Percentiles rank a stretch among this genome's conserved stretches.
Conservation (phyloP, 2,888 invertebrate species). For the Ischnus inquisitorius region DNA sequence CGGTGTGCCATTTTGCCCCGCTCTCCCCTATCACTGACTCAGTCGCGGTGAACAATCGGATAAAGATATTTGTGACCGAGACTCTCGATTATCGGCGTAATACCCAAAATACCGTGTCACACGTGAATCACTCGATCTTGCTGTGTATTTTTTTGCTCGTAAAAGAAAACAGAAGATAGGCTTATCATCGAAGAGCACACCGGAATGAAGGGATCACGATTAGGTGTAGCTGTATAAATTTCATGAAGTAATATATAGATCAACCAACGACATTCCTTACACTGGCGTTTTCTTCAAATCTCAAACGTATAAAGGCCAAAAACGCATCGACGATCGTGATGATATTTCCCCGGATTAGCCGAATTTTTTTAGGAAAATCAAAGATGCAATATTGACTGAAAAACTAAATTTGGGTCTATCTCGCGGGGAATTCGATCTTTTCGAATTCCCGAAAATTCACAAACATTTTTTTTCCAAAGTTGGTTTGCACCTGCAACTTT, state of each 20-base stretch:
- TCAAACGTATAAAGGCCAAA: not conserved
- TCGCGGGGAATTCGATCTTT: too few relatives aligned
- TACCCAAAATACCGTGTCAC: not conserved
- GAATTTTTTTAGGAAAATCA: too few relatives aligned
- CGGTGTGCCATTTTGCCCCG: too few relatives aligned
- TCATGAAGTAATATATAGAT: not conserved
- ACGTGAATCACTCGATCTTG: constrained; percentile 12
- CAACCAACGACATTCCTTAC: constrained; percentile 11
- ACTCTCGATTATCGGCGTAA: constrained; percentile 10
- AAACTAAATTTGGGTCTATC: too few relatives aligned
- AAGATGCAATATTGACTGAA: too few relatives aligned
- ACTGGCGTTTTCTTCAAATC: not conserved
- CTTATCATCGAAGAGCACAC: constrained; percentile 1
- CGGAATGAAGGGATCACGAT: constrained; percentile 51
- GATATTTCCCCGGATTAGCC: too few relatives aligned
- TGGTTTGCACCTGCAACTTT: too few relatives aligned
- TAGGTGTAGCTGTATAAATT: constrained; percentile 2
- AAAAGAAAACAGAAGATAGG: not conserved
- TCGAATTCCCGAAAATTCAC: too few relatives aligned
- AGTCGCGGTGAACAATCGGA: not conserved
- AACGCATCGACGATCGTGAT: constrained; percentile 20
- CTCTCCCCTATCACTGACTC: constrained; percentile 17
- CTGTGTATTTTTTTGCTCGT: not conserved
- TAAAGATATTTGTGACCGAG: constrained; percentile 21
- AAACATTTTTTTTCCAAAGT: too few relatives aligned